Base-by-base conservation (phyloP, 2,797 vertebrate species). In the Eutrigla gurnardus region DNA sequence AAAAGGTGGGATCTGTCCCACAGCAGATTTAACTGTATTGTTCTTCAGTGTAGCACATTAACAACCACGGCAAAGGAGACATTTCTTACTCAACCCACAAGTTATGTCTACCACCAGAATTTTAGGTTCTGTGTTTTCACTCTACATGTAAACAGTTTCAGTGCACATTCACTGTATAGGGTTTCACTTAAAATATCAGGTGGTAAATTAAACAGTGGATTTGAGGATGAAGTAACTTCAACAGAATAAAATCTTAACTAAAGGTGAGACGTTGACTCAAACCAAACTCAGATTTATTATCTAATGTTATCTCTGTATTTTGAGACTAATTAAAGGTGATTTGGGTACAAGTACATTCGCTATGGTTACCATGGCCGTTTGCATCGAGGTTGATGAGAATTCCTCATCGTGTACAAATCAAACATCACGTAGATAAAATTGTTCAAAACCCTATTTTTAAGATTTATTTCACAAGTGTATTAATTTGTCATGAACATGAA, bases 401-500 rank as follows among this genome's bases (percentile, higher is more conserved):
- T 75, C 54, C 65, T 82, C 71, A 75, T 37, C 25, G 52, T 64
- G 49, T 15, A 70, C 72, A 60, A 86, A 82, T 78, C 82, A 83
- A 87, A 89, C 83, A 85, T 83, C 61, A 83, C 72, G 45, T 81
- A 80, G 76, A 90, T 78, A 71, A 66, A 60, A 88, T 78, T 25
- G 59, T 89, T 84, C 87, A 85, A 82, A 91, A 91, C 63, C 76
- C 88, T 89, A 88, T 72, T 77, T 68, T 83, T 78, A 81, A 88
- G 76, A 89, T 91, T 88, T 88, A 85, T 88, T 88, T 89, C 89
- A 91, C 80, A 88, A 86, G 81, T 92, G 91, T 91, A 93, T 91
- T 90, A 82, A 78, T 87, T 90, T 88, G 73, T 91, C 89, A 91
- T 90, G 93, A 92, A 93, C 91, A 92, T 90, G 81, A 92, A 92